Conservation (phyloP, 2,888 invertebrate genomes). For the Chirona hameri region DNA sequence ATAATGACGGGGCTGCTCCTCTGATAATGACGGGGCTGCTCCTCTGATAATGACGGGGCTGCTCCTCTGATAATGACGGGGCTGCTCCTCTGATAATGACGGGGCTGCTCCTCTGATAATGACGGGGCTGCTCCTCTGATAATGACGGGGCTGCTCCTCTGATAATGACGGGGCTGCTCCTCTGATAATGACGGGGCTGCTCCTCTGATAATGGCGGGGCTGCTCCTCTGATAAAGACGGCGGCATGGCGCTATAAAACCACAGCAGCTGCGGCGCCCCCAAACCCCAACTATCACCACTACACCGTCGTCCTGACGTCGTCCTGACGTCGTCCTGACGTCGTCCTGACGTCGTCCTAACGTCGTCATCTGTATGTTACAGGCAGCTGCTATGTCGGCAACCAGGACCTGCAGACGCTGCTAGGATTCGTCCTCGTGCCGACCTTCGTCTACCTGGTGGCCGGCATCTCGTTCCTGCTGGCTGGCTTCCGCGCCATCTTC, state of each 20-base stretch:
- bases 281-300: too few species aligned
- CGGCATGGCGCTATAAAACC: not conserved
- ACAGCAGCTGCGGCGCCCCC: not conserved
- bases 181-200: too few species aligned
- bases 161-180: too few species aligned
- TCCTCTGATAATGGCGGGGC: too few species aligned
- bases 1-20: too few species aligned
- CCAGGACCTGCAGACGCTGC: constrained; percentile 77
- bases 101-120: too few species aligned
- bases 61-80: too few species aligned
- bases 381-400: constrained; percentile 95
- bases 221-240: not conserved
- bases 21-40: too few species aligned
- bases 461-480: constrained; percentile 86
- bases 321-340: not conserved
- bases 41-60: too few species aligned
- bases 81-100: too few species aligned
- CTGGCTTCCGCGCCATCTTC: constrained; percentile 94
- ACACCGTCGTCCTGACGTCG: not conserved
- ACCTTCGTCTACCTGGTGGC: constrained; percentile 83
- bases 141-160: too few species aligned
- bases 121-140: too few species aligned
- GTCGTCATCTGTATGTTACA: constrained; percentile 53
- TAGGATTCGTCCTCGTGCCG: constrained; percentile 87
- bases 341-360: not conserved